These are phyloP conservation scores for Notarius quadriscutis DNA, from an alignment of 2,113 vertebrate genomes.

Conservation along the genomic window DNA sequence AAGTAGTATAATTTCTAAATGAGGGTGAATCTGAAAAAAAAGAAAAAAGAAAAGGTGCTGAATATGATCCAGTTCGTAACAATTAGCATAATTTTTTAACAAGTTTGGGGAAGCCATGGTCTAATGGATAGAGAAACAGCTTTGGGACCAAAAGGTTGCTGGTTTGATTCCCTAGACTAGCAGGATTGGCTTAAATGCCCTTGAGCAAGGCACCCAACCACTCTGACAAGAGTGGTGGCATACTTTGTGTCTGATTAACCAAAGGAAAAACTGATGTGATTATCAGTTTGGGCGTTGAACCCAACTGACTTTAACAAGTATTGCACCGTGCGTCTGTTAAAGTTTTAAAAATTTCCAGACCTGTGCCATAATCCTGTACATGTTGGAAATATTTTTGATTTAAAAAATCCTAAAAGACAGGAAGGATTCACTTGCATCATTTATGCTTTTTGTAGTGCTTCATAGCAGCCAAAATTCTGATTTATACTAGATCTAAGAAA, in stretches of 20 bases:
- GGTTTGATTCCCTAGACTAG: no score
- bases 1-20: neutral
- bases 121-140: no score
- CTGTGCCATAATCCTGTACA: neutral
- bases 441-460: neutral
- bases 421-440: neutral
- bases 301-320: neutral
- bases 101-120: no score
- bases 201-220: no score
- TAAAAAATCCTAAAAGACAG: neutral
- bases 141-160: no score
- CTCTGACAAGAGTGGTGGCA: no score
- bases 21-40: neutral
- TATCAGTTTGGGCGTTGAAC: no score
- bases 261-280: no score
- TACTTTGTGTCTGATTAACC: no score
- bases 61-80: neutral
- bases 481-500: neutral
- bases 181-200: no score
- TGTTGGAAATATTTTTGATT: neutral
- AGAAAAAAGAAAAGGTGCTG: neutral
- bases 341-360: neutral
- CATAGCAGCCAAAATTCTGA: neutral
- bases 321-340: neutral
- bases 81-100: neutral